A percentile compares a stretch with the other conserved stretches of the same genome.
Evolutionary conservation across 2,113 vertebrate species (phyloP).

Genomic region (Cettia cetti): DNA sequence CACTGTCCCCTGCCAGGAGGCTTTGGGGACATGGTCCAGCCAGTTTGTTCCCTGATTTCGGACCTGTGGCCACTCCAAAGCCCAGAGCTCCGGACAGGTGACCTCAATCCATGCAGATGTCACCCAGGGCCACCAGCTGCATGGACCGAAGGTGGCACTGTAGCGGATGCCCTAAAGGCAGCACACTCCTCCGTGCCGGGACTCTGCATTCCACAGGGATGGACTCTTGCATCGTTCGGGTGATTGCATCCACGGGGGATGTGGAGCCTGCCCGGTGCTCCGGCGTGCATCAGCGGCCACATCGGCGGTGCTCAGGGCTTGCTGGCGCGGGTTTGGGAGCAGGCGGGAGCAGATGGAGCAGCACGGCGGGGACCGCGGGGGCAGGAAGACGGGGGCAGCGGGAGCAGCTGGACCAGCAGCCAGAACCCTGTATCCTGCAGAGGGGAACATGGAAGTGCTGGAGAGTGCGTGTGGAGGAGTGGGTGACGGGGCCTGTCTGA

Average conservation of each 20-base stretch:
- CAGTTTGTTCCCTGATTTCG: background rate
- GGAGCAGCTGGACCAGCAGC: background rate
- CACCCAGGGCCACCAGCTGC: background rate
- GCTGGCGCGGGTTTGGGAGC: background rate
- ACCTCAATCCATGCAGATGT: background rate
- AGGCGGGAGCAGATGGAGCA: slow-evolving; percentile 27
- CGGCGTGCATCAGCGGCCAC: background rate
- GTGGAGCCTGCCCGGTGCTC: background rate
- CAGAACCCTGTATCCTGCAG: background rate
- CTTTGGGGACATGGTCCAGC: accelerated
- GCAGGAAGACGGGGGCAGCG: background rate
- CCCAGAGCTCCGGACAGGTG: background rate
- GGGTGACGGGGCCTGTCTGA: accelerated
- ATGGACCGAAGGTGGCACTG: background rate
- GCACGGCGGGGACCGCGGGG: background rate
- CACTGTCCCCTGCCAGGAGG: accelerated
- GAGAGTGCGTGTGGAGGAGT: too few species aligned
- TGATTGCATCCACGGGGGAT: background rate
- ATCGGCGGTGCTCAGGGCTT: background rate
- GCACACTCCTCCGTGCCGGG: accelerated
- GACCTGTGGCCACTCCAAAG: accelerated
- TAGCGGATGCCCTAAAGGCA: background rate
- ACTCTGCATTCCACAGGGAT: background rate
- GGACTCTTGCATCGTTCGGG: background rate
- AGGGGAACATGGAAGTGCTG: background rate